Base-by-base conservation (phyloP, 1,140 invertebrate genomes). In the Saccostrea echinata region DNA sequence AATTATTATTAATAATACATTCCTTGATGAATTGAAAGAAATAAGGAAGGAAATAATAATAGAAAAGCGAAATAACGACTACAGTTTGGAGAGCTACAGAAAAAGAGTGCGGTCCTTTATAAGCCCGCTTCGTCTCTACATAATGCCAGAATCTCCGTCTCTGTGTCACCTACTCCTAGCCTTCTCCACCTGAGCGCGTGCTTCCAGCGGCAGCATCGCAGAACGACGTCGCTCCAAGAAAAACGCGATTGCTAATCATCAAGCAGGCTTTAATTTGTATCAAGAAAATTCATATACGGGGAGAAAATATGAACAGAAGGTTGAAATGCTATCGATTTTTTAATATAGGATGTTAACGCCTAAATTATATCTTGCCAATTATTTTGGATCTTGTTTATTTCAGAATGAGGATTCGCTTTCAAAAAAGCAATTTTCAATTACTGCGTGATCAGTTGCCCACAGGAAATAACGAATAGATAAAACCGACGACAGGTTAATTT, bases 271-370 rank as follows among this genome's bases (percentile, higher is more conserved):
- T 76, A 76, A 76, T 76, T 27, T 76, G 68, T 76, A 76, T 76
- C 27, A 76, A 76, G 68, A 76, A 76, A 76, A 76, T 76, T 76
- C 68, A 76, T 76, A 76, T 13, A 76, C 27, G 27, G 68, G 27
- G 68, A 76, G 68, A 76, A 71, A 76, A 76, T 76, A 76, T 76
- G 68, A 76, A 76, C 68, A 33, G 55, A 61, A 61, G 55, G 55
- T 61, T 16, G 68, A 76, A 76, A 76, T 30, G 9, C 13, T 76
- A 76, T 76, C 30, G 68, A 76, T 76, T 76, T 76, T 76, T 33
- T 76, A 76, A 76, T 76, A 76, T 76, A 33, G 27, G 68, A 13
- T 76, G 68, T 76, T 76, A 76, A 76, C 68, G 68, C 68, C 68
- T 30, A 30, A 30, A 30, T 76, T 30, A 33, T 76, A 27, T 76